phyloP scores from a whole-genome alignment of 2,797 vertebrate genomes.

The Macrochelys suwanniensis region DNA sequence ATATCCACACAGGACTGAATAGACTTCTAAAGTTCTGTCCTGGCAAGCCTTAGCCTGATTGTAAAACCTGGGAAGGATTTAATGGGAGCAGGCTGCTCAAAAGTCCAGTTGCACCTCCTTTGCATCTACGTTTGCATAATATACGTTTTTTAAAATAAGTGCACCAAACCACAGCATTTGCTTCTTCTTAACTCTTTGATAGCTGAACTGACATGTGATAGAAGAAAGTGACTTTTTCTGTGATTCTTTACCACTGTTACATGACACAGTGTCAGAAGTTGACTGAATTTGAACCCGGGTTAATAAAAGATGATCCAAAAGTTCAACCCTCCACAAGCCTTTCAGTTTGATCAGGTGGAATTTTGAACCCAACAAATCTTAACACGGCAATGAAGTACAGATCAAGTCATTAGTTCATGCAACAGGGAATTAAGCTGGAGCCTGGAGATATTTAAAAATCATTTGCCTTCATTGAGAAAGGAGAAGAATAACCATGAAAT shows the following conservation, averaged over 20 bases:
- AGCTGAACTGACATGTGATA: slow-evolving; percentile 48
- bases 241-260: background rate
- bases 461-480: background rate
- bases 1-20: accelerated
- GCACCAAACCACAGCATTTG: background rate
- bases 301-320: background rate
- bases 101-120: background rate
- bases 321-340: background rate
- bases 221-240: slow-evolving; percentile 9
- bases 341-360: background rate
- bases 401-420: background rate
- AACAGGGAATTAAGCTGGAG: background rate
- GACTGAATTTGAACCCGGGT: background rate
- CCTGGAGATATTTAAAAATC: background rate
- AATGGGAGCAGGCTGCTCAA: background rate
- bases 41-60: background rate
- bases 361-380: background rate
- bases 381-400: background rate
- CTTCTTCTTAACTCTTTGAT: slow-evolving; percentile 27
- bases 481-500: background rate
- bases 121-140: slow-evolving; percentile 5
- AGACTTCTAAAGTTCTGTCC: background rate
- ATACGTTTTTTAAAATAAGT: background rate
- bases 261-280: background rate
- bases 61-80: background rate